Conservation (phyloP, 2,888 invertebrate genomes). For the Trachelus troglodyta region DNA sequence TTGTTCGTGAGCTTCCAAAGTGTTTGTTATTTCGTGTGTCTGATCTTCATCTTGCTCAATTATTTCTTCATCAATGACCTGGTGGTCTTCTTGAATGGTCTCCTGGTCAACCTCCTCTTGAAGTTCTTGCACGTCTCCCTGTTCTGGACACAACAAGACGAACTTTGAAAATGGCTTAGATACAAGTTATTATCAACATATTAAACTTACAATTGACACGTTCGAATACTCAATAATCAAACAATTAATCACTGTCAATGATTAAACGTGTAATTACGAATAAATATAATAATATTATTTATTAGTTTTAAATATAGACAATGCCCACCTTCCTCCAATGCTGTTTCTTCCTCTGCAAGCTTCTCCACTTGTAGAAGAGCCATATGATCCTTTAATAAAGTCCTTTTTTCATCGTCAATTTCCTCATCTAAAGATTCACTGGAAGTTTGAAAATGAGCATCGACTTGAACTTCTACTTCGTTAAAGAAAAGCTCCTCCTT, state of each 20-base stretch:
- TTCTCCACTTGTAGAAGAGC: constrained; percentile 53
- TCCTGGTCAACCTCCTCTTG: constrained; percentile 14
- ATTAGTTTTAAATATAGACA: background rate
- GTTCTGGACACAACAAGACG: background rate
- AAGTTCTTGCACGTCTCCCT: constrained; percentile 11
- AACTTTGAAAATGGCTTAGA: background rate
- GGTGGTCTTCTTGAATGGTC: constrained; percentile 11
- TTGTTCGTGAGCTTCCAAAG: constrained; percentile 20
- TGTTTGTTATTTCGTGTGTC: background rate
- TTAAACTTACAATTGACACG: no score
- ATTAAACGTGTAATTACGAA: background rate
- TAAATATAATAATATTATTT: background rate
- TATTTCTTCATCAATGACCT: constrained; percentile 13
- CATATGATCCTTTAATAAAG: constrained; percentile 53
- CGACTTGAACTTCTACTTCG: constrained; percentile 54
- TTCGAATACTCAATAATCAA: no score
- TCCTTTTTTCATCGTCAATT: constrained; percentile 34
- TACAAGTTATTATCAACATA: background rate
- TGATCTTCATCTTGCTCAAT: constrained; percentile 11
- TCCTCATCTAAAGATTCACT: constrained; percentile 29
- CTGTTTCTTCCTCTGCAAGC: constrained; percentile 37
- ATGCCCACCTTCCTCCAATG: constrained; percentile 27
- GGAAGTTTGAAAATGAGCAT: constrained; percentile 35
- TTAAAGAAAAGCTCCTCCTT: constrained; percentile 61
- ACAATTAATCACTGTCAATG: background rate